phyloP scores from a whole-genome alignment of 2,113 vertebrate genomes.

The Dipodomys spectabilis region DNA sequence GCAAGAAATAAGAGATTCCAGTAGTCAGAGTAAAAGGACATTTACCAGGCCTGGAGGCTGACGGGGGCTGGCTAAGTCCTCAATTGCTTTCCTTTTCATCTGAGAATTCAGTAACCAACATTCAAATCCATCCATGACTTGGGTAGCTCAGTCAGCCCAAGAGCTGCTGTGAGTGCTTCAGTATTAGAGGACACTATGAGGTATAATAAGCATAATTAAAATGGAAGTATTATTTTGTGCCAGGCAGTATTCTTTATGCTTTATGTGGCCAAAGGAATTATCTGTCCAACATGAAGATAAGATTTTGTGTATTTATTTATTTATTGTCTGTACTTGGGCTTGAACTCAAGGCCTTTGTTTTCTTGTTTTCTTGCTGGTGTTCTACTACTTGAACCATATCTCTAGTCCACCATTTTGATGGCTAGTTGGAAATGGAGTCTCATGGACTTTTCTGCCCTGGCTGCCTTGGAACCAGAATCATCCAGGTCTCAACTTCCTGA shows the following conservation, averaged over 20 bases:
- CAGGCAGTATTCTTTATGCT: not conserved
- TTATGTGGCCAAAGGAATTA: not conserved
- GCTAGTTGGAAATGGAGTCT: no score
- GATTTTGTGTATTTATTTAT: not conserved
- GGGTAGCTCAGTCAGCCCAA: not conserved
- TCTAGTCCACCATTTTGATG: no score
- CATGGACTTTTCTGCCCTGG: no score
- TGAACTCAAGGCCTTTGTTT: no score
- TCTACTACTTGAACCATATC: no score
- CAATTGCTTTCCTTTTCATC: not conserved
- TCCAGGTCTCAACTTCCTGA: no score
- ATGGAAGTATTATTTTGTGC: not conserved
- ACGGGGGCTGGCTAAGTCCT: not conserved
- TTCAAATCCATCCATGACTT: not conserved
- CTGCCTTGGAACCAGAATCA: no score
- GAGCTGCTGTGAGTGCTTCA: not conserved
- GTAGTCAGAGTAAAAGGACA: not conserved
- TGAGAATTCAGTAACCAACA: not conserved
- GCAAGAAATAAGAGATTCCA: not conserved
- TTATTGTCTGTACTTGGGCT: not conserved
- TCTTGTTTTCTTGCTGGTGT: no score
- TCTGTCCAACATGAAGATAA: not conserved
- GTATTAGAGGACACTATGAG: constrained; percentile 6
- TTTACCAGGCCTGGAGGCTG: not conserved
- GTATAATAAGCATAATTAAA: not conserved